Conservation (phyloP, 2,113 vertebrate genomes). For the Protobothrops flavoviridis region DNA sequence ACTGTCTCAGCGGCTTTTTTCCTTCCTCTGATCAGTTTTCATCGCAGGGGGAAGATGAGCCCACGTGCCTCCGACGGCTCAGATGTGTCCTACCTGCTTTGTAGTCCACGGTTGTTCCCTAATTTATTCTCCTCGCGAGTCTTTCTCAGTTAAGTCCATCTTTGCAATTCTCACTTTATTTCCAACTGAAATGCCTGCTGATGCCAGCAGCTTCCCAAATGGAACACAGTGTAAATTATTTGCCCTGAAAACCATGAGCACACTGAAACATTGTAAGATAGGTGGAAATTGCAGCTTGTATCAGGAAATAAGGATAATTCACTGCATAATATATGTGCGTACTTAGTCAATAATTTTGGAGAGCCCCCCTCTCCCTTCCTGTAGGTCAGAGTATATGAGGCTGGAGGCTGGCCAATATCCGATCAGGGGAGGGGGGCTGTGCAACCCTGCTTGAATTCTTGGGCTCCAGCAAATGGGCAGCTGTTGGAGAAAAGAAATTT, state of each 20-base stretch:
- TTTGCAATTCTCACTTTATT: neutral
- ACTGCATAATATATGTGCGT: neutral
- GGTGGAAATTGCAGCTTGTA: neutral
- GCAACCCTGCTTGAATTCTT: slow-evolving; percentile 18
- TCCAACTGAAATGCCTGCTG: neutral
- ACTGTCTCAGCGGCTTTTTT: neutral
- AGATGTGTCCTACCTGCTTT: neutral
- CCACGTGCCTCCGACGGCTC: neutral
- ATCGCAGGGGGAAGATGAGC: neutral
- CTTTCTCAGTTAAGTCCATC: slow-evolving; percentile 3
- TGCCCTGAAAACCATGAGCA: neutral
- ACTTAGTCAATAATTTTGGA: neutral
- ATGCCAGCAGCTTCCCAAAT: neutral
- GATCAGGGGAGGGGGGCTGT: neutral
- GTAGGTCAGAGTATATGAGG: neutral
- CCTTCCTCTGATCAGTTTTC: neutral
- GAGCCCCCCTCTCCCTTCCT: neutral
- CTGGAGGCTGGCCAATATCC: slow-evolving; percentile 30
- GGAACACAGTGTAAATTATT: neutral
- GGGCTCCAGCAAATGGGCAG: slow-evolving; percentile 33
- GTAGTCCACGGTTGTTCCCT: neutral
- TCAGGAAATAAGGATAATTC: slow-evolving; percentile 8
- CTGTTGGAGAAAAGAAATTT: slow-evolving; percentile 3
- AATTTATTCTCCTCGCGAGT: neutral
- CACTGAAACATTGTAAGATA: neutral